Base-by-base conservation (phyloP, 2,888 invertebrate genomes). In the Notodonta ziczac region DNA sequence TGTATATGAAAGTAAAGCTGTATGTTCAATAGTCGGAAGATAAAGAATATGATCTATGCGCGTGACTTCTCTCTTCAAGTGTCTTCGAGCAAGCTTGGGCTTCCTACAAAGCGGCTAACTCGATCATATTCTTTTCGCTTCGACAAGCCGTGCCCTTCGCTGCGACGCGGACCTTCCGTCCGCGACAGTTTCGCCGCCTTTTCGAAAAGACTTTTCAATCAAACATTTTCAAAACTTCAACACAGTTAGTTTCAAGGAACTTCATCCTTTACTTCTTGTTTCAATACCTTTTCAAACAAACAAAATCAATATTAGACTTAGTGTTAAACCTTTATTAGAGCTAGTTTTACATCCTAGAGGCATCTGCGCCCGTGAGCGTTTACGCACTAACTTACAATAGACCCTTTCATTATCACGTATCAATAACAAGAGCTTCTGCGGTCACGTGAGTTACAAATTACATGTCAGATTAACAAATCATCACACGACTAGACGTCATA, bases 201-300 rank as follows among this genome's bases (percentile, higher is more conserved):
- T 91, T 89, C 86, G 84, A 89, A 88, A 89, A 77, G 83, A 83
- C 85, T 85, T 90, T 92, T 92, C 91, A 88, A 90, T 86, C 86
- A 90, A 91, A 93, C 84, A 91, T 91, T 92, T 93, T 91, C 91
- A 90, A 92, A 89, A 93, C 93, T 94, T 93, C 92, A 91, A 93
- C 87, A 91, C 88, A 93, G 90, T 88, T 90, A 92, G 86, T 90
- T 92, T 93, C 93, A 93, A 93, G 92, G 93, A 93, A 94, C 94
- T 95, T 96, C 96, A 96, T 96, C 96, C 96, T 95, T 96, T 95
- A 96, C 95, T 95, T 96, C 96, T 96, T 96, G 96, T 96, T 96
- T 96, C 96, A 96, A 95, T 95, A 96, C 96, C 96, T 96, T 96
- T 95, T 95, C 95, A 96, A 96, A 96, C 95, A 96, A 96, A 96